phyloP scores from a whole-genome alignment of 2,888 invertebrate species.

The Oligia fasciuncula region DNA sequence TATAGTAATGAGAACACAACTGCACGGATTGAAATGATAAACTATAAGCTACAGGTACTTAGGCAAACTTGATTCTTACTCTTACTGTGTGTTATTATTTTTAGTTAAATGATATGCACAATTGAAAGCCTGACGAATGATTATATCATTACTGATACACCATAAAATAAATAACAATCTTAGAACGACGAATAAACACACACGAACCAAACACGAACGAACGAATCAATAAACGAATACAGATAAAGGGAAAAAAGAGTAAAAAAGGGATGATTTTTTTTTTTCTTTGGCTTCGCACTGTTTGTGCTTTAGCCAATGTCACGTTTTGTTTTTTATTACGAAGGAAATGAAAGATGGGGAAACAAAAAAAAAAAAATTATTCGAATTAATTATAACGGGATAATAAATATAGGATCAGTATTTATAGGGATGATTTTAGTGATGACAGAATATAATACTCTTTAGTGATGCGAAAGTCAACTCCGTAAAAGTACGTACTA shows the following conservation, averaged over 20 bases:
- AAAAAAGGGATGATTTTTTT: background rate
- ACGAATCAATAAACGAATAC: conserved; percentile 56
- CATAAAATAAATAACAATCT: conserved; percentile 48
- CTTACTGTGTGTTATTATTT: conserved; percentile 48
- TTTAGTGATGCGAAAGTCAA: background rate
- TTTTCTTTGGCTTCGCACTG: no score
- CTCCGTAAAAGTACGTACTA: background rate
- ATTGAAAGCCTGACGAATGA: conserved; percentile 32
- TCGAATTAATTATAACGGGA: no score
- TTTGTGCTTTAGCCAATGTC: no score
- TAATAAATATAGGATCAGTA: no score
- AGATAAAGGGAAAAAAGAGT: background rate
- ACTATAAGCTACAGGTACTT: conserved; percentile 54
- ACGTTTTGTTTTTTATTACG: no score
- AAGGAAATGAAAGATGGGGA: no score
- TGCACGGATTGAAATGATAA: conserved; percentile 56
- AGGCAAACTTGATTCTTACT: conserved; percentile 64
- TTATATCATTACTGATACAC: conserved; percentile 27
- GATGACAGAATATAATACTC: background rate
- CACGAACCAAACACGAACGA: background rate
- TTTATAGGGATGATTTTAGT: background rate
- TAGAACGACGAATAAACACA: conserved; percentile 48
- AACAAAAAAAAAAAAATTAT: no score
- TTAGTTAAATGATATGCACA: conserved; percentile 46
- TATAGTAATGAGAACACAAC: conserved; percentile 55